phyloP scores from a whole-genome alignment of 2,888 invertebrate species.

The Galerucella pusilla region DNA sequence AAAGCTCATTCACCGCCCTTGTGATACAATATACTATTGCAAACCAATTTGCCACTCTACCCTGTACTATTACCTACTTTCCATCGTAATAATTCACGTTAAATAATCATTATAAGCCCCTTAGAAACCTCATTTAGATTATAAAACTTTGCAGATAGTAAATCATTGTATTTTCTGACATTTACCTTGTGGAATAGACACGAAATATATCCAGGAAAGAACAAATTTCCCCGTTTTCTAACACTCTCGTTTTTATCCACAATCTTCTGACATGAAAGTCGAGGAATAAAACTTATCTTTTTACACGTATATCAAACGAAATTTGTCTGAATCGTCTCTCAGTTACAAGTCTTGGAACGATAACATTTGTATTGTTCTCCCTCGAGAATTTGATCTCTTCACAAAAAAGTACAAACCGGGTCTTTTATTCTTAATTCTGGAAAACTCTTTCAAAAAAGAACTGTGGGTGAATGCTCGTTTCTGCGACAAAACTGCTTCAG shows the following conservation, averaged over 20 bases:
- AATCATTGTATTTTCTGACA: neutral
- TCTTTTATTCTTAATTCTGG: no score
- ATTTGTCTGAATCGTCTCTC: slow-evolving; percentile 26
- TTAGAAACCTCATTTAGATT: neutral
- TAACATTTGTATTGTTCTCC: slow-evolving; percentile 25
- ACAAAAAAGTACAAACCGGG: no score
- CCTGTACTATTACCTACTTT: no score
- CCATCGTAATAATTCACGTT: no score
- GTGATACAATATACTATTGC: no score
- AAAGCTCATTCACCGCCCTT: no score
- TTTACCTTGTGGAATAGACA: neutral
- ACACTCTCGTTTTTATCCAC: slow-evolving; percentile 19
- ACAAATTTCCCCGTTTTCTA: neutral
- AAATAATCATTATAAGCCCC: neutral
- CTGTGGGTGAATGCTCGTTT: no score
- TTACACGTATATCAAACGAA: slow-evolving; percentile 21
- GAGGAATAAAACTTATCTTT: slow-evolving; percentile 25
- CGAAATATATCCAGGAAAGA: neutral
- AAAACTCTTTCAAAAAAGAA: no score
- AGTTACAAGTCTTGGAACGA: slow-evolving; percentile 13
- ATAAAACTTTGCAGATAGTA: neutral
- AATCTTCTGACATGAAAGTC: slow-evolving; percentile 2
- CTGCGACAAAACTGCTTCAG: no score
- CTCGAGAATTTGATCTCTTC: neutral
- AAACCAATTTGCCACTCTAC: no score